Percentiles rank a stretch among this genome's conserved stretches.
Conservation (phyloP, 2,797 vertebrate genomes). For the Semotilus atromaculatus region DNA sequence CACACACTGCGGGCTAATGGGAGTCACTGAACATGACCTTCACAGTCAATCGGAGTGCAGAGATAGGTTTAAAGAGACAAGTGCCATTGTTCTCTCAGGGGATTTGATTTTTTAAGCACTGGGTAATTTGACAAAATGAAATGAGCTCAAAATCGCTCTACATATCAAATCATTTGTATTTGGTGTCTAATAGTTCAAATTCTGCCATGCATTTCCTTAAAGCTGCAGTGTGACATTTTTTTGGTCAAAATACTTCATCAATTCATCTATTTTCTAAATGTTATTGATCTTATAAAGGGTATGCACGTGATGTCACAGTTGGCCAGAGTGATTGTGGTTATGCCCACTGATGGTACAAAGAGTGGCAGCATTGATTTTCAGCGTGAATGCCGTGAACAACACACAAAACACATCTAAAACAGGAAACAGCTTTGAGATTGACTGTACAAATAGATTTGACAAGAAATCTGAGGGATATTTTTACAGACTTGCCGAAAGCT, state of each 20-base stretch:
- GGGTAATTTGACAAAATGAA: constrained; percentile 18
- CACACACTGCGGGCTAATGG: constrained; percentile 59
- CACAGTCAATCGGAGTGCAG: constrained; percentile 52
- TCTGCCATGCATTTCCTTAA: constrained; percentile 8
- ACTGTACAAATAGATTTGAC: too few relatives aligned
- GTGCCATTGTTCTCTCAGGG: constrained; percentile 37
- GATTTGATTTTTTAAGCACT: neutral
- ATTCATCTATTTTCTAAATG: neutral
- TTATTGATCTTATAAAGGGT: neutral
- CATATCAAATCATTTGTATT: constrained; percentile 31
- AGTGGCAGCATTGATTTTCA: too few relatives aligned
- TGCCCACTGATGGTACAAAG: too few relatives aligned
- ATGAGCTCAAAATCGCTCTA: constrained; percentile 5
- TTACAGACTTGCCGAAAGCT: too few relatives aligned
- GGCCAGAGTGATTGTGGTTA: too few relatives aligned
- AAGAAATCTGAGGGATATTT: too few relatives aligned
- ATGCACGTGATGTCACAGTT: too few relatives aligned
- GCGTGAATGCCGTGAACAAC: too few relatives aligned
- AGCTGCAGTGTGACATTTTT: constrained; percentile 13
- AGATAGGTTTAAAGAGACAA: constrained; percentile 55
- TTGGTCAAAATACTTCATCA: neutral
- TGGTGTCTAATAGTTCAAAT: constrained; percentile 7
- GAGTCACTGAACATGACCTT: constrained; percentile 58
- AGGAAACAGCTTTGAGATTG: too few relatives aligned
- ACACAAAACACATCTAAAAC: too few relatives aligned